Percentiles rank a stretch among this genome's conserved stretches.
Evolutionary conservation across 2,113 vertebrate species (phyloP).

Genomic region (Numenius arquata): DNA sequence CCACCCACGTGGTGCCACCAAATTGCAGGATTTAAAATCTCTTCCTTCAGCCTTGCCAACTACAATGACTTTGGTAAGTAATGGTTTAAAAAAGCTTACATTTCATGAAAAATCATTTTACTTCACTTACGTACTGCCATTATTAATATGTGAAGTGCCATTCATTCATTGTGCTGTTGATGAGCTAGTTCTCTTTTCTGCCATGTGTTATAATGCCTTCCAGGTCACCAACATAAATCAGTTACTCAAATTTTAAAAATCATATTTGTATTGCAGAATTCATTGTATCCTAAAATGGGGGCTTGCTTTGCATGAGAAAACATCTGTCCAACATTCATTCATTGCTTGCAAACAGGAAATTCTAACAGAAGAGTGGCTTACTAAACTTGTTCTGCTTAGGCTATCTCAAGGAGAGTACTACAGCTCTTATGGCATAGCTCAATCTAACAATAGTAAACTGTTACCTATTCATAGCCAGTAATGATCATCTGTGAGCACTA

Average conservation of each 20-base stretch:
- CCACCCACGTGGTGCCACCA: neutral
- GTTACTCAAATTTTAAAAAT: neutral
- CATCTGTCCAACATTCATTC: constrained; percentile 10
- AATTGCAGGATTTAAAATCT: neutral
- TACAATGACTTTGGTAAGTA: neutral
- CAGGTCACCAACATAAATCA: neutral
- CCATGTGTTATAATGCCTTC: neutral
- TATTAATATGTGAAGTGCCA: neutral
- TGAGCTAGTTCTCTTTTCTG: neutral
- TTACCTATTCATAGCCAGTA: neutral
- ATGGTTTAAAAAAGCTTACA: neutral
- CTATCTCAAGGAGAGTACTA: neutral
- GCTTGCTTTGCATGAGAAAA: neutral
- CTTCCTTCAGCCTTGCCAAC: neutral
- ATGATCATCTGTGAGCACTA: neutral
- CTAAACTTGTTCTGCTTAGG: neutral
- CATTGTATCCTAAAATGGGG: neutral
- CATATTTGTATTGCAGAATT: neutral
- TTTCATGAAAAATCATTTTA: neutral
- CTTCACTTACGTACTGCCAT: neutral
- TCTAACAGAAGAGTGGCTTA: neutral
- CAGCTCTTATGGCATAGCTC: neutral
- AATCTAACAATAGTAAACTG: neutral
- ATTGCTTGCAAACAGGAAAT: constrained; percentile 3
- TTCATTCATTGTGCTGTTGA: neutral